A percentile compares a stretch with the other conserved stretches of the same genome.
Conservation (phyloP, 2,113 vertebrate genomes). For the Engystomops pustulosus region DNA sequence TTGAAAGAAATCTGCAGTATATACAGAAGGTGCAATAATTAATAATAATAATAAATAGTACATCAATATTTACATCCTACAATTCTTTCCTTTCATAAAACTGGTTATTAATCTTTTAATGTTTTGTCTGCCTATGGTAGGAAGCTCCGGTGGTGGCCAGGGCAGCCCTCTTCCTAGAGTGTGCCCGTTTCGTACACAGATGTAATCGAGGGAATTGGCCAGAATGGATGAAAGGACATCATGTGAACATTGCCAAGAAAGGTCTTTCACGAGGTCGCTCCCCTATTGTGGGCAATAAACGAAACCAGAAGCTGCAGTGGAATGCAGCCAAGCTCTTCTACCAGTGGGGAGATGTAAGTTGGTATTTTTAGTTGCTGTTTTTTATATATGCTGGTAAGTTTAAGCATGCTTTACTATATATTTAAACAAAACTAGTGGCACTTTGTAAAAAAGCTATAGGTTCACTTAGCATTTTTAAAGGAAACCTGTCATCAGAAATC, state of each 20-base stretch:
- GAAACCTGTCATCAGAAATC: no score
- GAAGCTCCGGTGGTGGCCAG: constrained; percentile 95
- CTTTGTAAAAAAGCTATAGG: not conserved
- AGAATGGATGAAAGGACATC: constrained; percentile 99
- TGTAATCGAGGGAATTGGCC: constrained; percentile 99
- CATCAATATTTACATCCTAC: not conserved
- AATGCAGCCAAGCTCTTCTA: constrained; percentile 97
- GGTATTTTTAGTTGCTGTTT: not conserved
- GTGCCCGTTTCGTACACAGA: constrained; percentile 94
- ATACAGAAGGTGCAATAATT: no score
- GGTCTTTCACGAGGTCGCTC: constrained; percentile 93
- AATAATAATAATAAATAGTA: no score
- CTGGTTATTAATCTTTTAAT: not conserved
- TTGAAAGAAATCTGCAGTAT: no score
- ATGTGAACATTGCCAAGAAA: constrained; percentile 95
- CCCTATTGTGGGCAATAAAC: constrained; percentile 92
- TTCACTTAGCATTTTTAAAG: no score
- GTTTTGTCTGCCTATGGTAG: constrained; percentile 70
- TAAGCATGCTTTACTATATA: not conserved
- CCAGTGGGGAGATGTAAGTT: constrained; percentile 96
- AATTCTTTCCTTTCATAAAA: not conserved
- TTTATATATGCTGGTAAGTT: constrained; percentile 13
- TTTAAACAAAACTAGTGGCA: not conserved
- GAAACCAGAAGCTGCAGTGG: constrained; percentile 98
- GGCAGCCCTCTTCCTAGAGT: constrained; percentile 94